phyloP scores from a whole-genome alignment of 2,113 vertebrate species.

The Nematolebias whitei region DNA sequence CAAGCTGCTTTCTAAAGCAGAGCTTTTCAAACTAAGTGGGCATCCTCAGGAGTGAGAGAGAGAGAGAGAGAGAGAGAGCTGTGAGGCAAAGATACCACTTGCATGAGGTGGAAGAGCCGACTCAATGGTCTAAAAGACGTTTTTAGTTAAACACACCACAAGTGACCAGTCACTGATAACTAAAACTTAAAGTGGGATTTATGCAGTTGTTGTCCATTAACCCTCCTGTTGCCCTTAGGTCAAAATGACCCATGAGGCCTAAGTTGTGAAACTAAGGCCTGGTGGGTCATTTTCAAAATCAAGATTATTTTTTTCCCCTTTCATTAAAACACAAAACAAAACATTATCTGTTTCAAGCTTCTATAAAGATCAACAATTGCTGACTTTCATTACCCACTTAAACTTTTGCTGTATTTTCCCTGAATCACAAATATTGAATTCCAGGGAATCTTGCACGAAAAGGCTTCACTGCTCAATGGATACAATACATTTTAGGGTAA shows the following conservation, averaged over 20 bases:
- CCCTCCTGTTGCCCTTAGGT: too few relatives aligned
- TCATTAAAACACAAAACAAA: too few relatives aligned
- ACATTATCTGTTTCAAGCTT: too few relatives aligned
- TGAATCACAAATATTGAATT: too few relatives aligned
- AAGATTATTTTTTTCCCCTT: too few relatives aligned
- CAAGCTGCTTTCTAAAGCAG: not conserved
- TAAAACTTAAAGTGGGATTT: not conserved
- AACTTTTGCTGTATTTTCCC: too few relatives aligned
- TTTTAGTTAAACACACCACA: not conserved
- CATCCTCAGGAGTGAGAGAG: not conserved
- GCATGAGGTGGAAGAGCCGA: conserved; percentile 1
- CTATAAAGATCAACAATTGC: too few relatives aligned
- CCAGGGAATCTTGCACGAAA: too few relatives aligned
- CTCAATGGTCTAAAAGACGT: not conserved
- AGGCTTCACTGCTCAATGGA: not conserved
- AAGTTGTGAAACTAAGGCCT: too few relatives aligned
- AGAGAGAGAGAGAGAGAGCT: not conserved
- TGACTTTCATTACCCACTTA: too few relatives aligned
- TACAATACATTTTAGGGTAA: not conserved
- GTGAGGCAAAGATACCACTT: not conserved
- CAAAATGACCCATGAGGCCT: too few relatives aligned
- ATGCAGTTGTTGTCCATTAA: not conserved
- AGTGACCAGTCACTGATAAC: not conserved
- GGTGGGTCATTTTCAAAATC: too few relatives aligned
- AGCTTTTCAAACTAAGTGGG: not conserved